Evolutionary conservation across 1,140 invertebrate species (phyloP), one percentile per base, ranked within the genome.

Genomic region (Apis dorsata): DNA sequence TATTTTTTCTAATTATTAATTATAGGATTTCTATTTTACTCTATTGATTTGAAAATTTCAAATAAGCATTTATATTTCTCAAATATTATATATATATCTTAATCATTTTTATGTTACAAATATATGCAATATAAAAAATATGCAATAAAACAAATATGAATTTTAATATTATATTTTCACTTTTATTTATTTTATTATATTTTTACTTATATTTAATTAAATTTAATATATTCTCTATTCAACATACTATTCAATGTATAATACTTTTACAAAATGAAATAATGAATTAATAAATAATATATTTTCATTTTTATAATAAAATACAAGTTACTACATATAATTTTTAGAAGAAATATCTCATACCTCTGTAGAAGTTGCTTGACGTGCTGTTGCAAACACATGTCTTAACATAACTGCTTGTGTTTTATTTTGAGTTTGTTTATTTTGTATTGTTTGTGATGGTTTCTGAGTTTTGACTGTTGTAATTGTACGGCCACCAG

Each of bases 391-490:
- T 28, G 92, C 88, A 66, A 93, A 92, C 19, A 94, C 92, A 44
- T 93, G 93, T 90, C 92, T 93, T 21, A 94, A 77, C 92, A 93
- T 93, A n/a, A 93, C 92, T 15, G 92, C 90, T 78, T 93, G 93
- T 5, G 91, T 88, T 85, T 94, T 94, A 81, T 90, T 93, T 86
- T 93, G 92, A 73, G 83, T 74, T 77, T 94, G 91, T 86, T 93
- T 92, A 34, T 86, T 89, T 57, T 91, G 91, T 34, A 90, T 89
- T 12, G 90, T 82, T 72, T 92, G 90, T 57, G 93, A 90, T 60
- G 92, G 91, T 83, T 94, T 93, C 79, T 94, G 94, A 24, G 94
- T 90, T 73, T 94, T 94, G 17, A 93, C 92, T 9, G 93, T 93
- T 60, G 93, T 94, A 17, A 93, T 90, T 49, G 93, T 94, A 7